Evolutionary conservation across 2,888 invertebrate genomes (phyloP).

Genomic region (Pyrrhia umbra): DNA sequence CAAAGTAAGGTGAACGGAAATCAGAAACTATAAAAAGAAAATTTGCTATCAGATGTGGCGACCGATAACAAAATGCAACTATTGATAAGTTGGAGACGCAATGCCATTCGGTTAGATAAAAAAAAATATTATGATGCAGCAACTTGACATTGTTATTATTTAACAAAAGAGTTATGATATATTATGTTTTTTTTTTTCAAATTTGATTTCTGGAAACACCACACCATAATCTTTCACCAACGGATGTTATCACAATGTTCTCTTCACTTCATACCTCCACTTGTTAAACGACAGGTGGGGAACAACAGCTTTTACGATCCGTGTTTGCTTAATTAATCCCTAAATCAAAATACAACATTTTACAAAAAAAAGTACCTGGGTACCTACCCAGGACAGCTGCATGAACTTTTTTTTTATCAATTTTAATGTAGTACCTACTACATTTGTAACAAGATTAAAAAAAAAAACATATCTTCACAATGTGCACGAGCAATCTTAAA

Average conservation of each 20-base stretch:
- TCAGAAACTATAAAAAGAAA: not conserved
- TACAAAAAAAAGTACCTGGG: not conserved
- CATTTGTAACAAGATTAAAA: conserved; percentile 2
- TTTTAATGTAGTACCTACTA: no score
- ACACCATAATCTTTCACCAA: conserved; percentile 16
- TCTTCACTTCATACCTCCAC: conserved; percentile 1
- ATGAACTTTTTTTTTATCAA: no score
- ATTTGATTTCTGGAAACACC: conserved; percentile 8
- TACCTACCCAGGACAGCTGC: not conserved
- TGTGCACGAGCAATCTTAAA: conserved; percentile 31
- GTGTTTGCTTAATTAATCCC: conserved; percentile 18
- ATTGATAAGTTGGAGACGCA: not conserved
- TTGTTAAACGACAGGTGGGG: conserved; percentile 30
- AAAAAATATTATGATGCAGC: not conserved
- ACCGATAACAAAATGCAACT: not conserved
- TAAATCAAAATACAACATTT: conserved; percentile 3
- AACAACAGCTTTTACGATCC: conserved; percentile 23
- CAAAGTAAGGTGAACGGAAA: no score
- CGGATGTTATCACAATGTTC: not conserved
- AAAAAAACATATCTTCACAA: conserved; percentile 14
- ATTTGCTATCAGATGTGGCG: not conserved
- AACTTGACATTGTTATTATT: conserved; percentile 3
- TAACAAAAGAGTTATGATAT: conserved; percentile 10
- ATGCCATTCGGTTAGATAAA: not conserved
- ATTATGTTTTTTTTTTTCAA: not conserved